These are phyloP conservation scores for Zaprionus ghesquierei DNA, from an alignment of 1,140 invertebrate species.

Conservation along the genomic window DNA sequence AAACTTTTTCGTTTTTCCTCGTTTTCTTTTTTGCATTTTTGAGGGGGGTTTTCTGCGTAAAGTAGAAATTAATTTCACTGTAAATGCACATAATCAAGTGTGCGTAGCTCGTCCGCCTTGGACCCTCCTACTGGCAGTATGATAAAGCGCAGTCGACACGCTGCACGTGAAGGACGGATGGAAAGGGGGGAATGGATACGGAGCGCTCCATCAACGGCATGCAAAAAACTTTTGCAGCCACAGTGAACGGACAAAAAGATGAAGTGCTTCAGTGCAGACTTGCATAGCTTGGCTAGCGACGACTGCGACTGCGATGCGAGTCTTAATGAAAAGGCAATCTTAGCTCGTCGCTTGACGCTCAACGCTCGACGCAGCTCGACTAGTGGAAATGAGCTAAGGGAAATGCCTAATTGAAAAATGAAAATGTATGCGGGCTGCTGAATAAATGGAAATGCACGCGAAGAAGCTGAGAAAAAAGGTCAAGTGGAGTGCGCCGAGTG, in stretches of 20 bases:
- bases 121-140: conserved; percentile 28
- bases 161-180: not conserved
- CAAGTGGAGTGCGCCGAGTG: not conserved
- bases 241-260: conserved; percentile 48
- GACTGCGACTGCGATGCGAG: conserved; percentile 1
- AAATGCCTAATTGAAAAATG: conserved; percentile 67
- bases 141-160: conserved; percentile 41
- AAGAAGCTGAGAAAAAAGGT: not conserved
- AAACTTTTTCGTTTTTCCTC: conserved; percentile 55
- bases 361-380: conserved; percentile 12
- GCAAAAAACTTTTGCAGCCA: conserved; percentile 20
- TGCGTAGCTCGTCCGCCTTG: conserved; percentile 38
- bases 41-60: conserved; percentile 44
- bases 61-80: conserved; percentile 79
- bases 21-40: not conserved
- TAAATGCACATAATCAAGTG: conserved; percentile 78
- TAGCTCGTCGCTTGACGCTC: conserved; percentile 26
- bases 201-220: conserved; percentile 23
- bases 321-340: conserved; percentile 70
- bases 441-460: conserved; percentile 33
- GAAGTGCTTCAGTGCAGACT: conserved; percentile 57
- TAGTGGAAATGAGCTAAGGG: conserved; percentile 25
- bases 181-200: not conserved
- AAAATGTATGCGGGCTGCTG: conserved; percentile 40
- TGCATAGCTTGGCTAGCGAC: too few species aligned